Conservation (phyloP, 1,140 invertebrate genomes). For the Aphidius gifuensis region DNA sequence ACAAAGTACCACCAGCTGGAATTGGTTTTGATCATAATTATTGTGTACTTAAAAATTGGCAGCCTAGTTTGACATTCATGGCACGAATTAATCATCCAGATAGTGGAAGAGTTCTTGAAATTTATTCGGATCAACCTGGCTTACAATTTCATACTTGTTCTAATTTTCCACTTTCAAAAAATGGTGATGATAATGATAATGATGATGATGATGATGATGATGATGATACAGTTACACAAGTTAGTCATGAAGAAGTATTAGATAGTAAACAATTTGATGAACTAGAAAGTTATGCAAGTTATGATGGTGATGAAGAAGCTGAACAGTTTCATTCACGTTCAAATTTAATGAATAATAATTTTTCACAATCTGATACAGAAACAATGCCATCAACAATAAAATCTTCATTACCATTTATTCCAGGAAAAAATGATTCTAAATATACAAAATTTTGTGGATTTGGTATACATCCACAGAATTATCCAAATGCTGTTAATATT, state of each 20-base stretch:
- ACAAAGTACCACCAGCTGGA: conserved; percentile 40
- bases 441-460: conserved; percentile 78
- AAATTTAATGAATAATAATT: conserved; percentile 4
- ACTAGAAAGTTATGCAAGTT: conserved; percentile 1
- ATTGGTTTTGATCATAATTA: conserved; percentile 66
- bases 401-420: conserved; percentile 40
- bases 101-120: conserved; percentile 70
- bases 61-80: conserved; percentile 31
- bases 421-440: conserved; percentile 66
- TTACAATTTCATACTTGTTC: conserved; percentile 85
- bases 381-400: background rate
- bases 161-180: conserved; percentile 58
- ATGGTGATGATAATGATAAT: conserved; percentile 25
- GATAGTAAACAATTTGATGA: conserved; percentile 10
- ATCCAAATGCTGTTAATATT: conserved; percentile 83
- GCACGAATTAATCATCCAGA: conserved; percentile 62
- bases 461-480: conserved; percentile 86
- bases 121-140: conserved; percentile 80
- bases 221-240: conserved; percentile 25
- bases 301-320: conserved; percentile 7
- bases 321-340: background rate
- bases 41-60: conserved; percentile 50
- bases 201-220: conserved; percentile 2
- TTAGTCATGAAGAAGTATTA: conserved; percentile 2
- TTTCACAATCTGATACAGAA: conserved; percentile 15